Conservation (phyloP, 1,140 invertebrate species). For the Drosophila carrolli region DNA sequence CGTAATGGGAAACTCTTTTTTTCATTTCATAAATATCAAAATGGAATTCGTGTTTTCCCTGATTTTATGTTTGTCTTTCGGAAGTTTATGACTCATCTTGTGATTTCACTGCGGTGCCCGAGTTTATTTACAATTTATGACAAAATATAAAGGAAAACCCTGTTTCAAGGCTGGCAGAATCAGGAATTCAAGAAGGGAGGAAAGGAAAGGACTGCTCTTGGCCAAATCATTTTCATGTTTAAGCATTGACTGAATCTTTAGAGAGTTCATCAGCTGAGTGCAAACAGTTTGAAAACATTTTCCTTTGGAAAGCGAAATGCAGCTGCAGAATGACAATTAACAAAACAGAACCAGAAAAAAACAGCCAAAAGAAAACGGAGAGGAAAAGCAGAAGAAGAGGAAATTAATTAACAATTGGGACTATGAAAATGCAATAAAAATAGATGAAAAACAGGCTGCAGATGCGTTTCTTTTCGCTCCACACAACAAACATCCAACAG, state of each 20-base stretch:
- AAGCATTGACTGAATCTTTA: conserved; percentile 7
- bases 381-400: not conserved
- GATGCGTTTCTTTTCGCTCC: not conserved
- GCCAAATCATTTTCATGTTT: not conserved
- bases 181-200: not conserved
- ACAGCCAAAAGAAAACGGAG: not conserved
- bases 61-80: conserved; percentile 33
- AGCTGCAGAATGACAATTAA: conserved; percentile 16
- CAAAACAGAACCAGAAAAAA: conserved; percentile 17
- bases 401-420: conserved; percentile 38
- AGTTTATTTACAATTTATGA: conserved; percentile 46
- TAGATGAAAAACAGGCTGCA: conserved; percentile 19
- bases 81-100: conserved; percentile 36
- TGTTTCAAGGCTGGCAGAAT: conserved; percentile 11
- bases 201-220: not conserved
- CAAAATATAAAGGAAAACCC: conserved; percentile 9
- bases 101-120: conserved; percentile 8
- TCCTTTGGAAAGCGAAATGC: not conserved
- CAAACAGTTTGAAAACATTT: not conserved
- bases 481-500: conserved; percentile 25
- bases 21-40: not conserved
- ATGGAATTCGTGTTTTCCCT: conserved; percentile 8
- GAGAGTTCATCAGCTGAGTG: conserved; percentile 22
- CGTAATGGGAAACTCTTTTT: not conserved
- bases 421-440: conserved; percentile 29